Conservation (phyloP, 2,888 invertebrate species). For the Vanessa cardui region DNA sequence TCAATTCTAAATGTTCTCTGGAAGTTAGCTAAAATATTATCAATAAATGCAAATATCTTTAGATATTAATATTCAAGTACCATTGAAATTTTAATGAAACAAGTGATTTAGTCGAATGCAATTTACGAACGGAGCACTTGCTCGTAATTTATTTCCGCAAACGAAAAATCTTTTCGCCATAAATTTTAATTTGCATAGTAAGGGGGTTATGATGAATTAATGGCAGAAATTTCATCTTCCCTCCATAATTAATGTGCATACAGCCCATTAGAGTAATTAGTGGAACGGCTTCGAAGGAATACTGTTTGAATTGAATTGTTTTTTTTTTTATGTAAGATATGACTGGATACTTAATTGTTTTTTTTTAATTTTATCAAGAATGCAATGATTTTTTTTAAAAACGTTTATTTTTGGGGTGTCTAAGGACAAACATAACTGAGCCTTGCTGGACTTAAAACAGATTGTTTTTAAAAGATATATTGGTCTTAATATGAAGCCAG, state of each 20-base stretch:
- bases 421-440: too few relatives aligned
- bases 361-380: too few relatives aligned
- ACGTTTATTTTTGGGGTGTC: too few relatives aligned
- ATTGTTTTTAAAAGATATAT: too few relatives aligned
- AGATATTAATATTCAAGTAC: slow-evolving; percentile 30
- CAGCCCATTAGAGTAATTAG: slow-evolving; percentile 28
- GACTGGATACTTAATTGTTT: too few relatives aligned
- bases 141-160: slow-evolving; percentile 51
- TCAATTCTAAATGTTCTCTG: background rate
- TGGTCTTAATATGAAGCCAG: too few relatives aligned
- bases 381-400: too few relatives aligned
- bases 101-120: slow-evolving; percentile 29
- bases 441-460: too few relatives aligned
- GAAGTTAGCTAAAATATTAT: slow-evolving; percentile 14
- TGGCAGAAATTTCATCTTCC: slow-evolving; percentile 21
- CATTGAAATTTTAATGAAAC: slow-evolving; percentile 24
- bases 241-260: slow-evolving; percentile 27
- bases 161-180: slow-evolving; percentile 39
- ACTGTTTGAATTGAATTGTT: slow-evolving; percentile 5
- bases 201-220: slow-evolving; percentile 34
- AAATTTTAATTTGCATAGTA: slow-evolving; percentile 41
- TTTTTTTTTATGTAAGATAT: background rate
- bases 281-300: background rate
- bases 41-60: slow-evolving; percentile 23
- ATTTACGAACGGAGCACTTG: slow-evolving; percentile 47